Evolutionary conservation across 2,888 invertebrate species (phyloP).

Genomic region (Blomia tropicalis): DNA sequence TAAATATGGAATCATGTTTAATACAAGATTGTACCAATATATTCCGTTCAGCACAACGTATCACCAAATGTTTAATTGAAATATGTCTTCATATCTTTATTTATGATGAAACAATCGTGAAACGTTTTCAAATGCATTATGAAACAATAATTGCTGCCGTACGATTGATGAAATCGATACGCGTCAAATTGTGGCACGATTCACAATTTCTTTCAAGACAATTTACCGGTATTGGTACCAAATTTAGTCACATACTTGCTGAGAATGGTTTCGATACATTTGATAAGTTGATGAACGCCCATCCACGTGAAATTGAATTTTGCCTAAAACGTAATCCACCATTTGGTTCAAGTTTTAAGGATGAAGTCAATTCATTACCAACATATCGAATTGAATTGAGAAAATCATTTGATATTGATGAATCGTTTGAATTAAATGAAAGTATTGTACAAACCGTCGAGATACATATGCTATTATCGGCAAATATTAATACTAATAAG

Average conservation of each 20-base stretch:
- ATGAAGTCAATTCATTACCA: neutral
- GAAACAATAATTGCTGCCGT: constrained; percentile 44
- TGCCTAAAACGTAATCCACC: constrained; percentile 14
- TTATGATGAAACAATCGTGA: neutral
- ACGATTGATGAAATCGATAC: constrained; percentile 50
- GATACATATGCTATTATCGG: too few species aligned
- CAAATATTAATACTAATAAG: too few species aligned
- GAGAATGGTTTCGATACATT: constrained; percentile 52
- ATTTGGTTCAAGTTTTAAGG: constrained; percentile 19
- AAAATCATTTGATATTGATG: too few species aligned
- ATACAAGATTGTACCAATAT: constrained; percentile 53
- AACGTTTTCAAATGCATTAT: constrained; percentile 27
- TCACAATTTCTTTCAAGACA: constrained; percentile 52
- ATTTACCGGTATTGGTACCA: constrained; percentile 49
- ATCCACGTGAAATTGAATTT: constrained; percentile 57
- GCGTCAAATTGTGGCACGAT: constrained; percentile 56
- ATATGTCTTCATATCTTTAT: constrained; percentile 1
- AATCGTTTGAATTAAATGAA: neutral
- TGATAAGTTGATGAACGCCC: constrained; percentile 46
- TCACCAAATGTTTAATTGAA: constrained; percentile 46
- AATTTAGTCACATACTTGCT: constrained; percentile 47
- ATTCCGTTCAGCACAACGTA: constrained; percentile 49
- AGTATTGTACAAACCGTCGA: too few species aligned
- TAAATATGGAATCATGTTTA: constrained; percentile 50
- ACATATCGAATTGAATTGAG: neutral